phyloP scores from a whole-genome alignment of 1,140 invertebrate genomes.

The Zaprionus ghesquierei region DNA sequence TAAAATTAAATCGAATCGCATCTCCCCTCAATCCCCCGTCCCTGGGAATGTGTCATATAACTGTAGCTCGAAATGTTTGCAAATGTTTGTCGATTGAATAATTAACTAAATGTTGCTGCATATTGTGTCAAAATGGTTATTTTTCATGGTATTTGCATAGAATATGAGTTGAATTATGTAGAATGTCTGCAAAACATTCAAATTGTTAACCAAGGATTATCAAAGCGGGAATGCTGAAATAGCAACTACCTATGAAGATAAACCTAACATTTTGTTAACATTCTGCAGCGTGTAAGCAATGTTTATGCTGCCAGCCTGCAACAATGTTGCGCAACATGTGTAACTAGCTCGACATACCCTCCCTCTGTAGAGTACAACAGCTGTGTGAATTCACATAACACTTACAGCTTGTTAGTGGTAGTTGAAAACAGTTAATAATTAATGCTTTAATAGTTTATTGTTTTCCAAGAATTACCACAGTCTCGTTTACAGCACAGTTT shows the following conservation, averaged over 20 bases:
- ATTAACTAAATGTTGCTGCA: not conserved
- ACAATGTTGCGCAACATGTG: constrained; percentile 12
- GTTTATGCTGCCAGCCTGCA: not conserved
- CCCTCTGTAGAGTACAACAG: not conserved
- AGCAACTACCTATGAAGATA: too few species aligned
- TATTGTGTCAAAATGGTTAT: not conserved
- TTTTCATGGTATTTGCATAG: not conserved
- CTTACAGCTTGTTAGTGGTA: not conserved
- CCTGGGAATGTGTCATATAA: not conserved
- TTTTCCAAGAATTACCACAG: not conserved
- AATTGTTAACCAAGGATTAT: too few species aligned
- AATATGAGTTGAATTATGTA: not conserved
- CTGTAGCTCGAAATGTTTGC: not conserved
- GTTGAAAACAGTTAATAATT: not conserved
- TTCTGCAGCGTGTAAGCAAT: not conserved
- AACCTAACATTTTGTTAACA: too few species aligned
- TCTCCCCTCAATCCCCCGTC: too few species aligned
- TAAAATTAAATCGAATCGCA: constrained; percentile 49
- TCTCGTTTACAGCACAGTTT: not conserved
- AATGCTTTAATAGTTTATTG: not conserved
- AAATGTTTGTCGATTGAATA: constrained; percentile 7
- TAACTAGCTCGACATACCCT: not conserved
- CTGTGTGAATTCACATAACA: not conserved
- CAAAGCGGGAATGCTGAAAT: too few species aligned
- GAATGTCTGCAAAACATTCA: not conserved